phyloP scores from a whole-genome alignment of 2,888 invertebrate species.

The Phaedon cochleariae region DNA sequence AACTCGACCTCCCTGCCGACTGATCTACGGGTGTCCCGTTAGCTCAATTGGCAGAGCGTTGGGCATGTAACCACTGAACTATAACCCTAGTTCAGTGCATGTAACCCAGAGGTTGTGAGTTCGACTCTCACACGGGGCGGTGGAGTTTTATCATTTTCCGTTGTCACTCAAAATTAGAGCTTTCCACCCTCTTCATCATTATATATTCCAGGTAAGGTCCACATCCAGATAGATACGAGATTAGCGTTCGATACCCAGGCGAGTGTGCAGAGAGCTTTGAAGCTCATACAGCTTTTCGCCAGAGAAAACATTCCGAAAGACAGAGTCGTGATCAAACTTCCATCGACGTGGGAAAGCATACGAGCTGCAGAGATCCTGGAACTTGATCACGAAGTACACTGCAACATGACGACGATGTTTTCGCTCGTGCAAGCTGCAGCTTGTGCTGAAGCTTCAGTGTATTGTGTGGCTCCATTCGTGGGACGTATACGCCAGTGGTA shows the following conservation, averaged over 20 bases:
- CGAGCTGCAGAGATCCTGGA: slow-evolving; percentile 95
- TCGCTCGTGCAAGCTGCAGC: slow-evolving; percentile 96
- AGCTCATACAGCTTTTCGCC: slow-evolving; percentile 88
- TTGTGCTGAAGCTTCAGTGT: slow-evolving; percentile 97
- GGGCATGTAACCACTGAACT: no score
- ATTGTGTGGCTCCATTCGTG: slow-evolving; percentile 98
- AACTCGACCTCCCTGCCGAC: no score
- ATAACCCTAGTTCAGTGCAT: no score
- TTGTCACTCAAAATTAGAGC: no score
- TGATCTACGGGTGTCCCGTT: no score
- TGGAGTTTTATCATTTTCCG: no score
- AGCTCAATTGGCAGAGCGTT: no score
- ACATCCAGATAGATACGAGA: slow-evolving; percentile 96
- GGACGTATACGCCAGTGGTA: slow-evolving; percentile 98
- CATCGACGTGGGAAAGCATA: slow-evolving; percentile 99
- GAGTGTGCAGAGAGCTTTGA: slow-evolving; percentile 88
- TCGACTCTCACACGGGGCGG: no score
- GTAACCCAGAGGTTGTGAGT: no score
- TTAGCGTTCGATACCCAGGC: slow-evolving; percentile 93
- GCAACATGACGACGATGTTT: slow-evolving; percentile 96
- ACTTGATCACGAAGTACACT: slow-evolving; percentile 91
- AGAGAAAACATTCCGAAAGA: slow-evolving; percentile 90
- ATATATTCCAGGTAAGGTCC: slow-evolving; percentile 94
- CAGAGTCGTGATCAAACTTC: slow-evolving; percentile 94
- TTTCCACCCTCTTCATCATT: no score